A percentile compares a stretch with the other conserved stretches of the same genome.
phyloP scores from a whole-genome alignment of 2,888 invertebrate genomes.

The Campoletis raptor region DNA sequence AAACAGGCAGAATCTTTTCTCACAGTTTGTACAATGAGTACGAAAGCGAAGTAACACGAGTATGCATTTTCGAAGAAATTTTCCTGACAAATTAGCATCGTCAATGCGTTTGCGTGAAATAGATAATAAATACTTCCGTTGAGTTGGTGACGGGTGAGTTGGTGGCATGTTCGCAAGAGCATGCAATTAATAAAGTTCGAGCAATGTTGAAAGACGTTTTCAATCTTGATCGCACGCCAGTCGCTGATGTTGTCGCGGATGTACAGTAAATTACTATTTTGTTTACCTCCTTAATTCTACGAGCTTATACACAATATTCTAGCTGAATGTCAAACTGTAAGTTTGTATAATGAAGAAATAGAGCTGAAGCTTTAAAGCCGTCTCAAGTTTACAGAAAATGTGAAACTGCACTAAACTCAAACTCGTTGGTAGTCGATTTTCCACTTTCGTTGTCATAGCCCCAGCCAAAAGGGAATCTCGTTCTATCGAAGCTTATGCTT shows the following conservation, averaged over 20 bases:
- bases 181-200: not conserved
- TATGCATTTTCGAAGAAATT: not conserved
- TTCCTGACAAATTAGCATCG: not conserved
- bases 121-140: not conserved
- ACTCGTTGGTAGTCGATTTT: conserved; percentile 31
- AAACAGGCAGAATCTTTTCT: not conserved
- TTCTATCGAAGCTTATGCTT: conserved; percentile 27
- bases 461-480: conserved; percentile 29
- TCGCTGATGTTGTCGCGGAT: not conserved
- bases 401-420: conserved; percentile 27
- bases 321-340: not conserved
- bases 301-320: not conserved
- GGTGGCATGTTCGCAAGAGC: not conserved
- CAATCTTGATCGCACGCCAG: not conserved
- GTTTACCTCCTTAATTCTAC: not conserved
- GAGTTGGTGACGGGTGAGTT: not conserved
- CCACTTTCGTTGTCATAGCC: conserved; percentile 16
- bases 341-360: not conserved
- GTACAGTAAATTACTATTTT: conserved; percentile 21
- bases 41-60: not conserved
- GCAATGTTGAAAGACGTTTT: not conserved
- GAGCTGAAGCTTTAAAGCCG: conserved; percentile 24
- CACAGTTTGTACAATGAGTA: not conserved
- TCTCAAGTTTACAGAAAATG: conserved; percentile 52
- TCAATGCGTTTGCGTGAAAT: not conserved